These are phyloP conservation scores for Bilobella aurantiaca DNA, from an alignment of 1,140 invertebrate genomes.

Conservation along the genomic window DNA sequence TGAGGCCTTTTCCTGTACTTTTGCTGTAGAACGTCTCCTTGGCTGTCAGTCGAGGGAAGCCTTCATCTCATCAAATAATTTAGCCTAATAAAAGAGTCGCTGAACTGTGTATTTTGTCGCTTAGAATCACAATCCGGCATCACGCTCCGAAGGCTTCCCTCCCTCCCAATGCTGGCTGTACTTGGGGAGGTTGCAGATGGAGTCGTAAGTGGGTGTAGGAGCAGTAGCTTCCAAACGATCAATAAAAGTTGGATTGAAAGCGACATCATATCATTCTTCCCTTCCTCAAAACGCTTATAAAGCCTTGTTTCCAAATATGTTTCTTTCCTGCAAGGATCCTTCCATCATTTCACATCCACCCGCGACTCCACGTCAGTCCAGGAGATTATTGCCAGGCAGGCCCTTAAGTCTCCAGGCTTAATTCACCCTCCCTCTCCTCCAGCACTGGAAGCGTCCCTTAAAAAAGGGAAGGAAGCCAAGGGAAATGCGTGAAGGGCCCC, in stretches of 20 bases:
- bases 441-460: neutral
- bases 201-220: neutral
- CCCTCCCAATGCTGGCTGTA: too few species aligned
- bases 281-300: too few species aligned
- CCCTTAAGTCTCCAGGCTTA: conserved; percentile 3
- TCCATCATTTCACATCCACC: neutral
- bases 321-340: neutral
- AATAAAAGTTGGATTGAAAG: neutral
- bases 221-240: too few species aligned
- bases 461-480: neutral
- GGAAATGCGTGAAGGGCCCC: neutral
- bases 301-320: too few species aligned
- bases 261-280: neutral
- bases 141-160: neutral
- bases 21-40: neutral
- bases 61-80: neutral
- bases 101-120: conserved; percentile 9
- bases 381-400: conserved; percentile 1
- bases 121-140: conserved; percentile 2
- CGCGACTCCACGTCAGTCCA: neutral
- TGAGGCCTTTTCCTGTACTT: neutral
- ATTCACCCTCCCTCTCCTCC: conserved; percentile 11
- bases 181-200: too few species aligned
- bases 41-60: too few species aligned
- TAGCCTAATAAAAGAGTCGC: neutral